Conservation (phyloP, 2,888 invertebrate genomes). For the Mesorhabditis spiculigera region DNA sequence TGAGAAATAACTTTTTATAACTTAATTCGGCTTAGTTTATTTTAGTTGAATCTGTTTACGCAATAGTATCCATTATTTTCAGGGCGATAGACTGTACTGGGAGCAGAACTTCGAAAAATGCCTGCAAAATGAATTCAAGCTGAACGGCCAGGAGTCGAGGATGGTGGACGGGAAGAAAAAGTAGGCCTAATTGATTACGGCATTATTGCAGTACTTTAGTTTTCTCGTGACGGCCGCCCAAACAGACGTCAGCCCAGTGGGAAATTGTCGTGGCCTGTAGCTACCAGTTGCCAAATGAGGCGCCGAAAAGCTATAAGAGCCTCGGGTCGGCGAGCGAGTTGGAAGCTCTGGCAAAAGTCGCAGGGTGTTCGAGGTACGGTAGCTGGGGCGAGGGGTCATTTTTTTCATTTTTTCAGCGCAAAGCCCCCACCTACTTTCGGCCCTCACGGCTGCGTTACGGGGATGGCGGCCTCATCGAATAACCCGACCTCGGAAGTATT, state of each 20-base stretch:
- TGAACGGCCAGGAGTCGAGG: not conserved
- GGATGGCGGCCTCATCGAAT: slow-evolving; percentile 69
- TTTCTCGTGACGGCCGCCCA: slow-evolving; percentile 80
- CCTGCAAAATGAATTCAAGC: slow-evolving; percentile 10
- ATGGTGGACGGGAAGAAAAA: not conserved
- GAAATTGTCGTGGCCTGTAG: slow-evolving; percentile 91
- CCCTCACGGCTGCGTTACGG: slow-evolving; percentile 62
- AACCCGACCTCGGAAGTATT: slow-evolving; percentile 65
- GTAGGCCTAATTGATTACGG: no score
- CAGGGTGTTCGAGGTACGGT: slow-evolving; percentile 44
- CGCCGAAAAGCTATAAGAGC: slow-evolving; percentile 6
- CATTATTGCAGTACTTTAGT: no score
- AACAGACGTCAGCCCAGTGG: slow-evolving; percentile 83
- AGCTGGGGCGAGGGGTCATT: no score
- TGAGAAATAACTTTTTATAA: slow-evolving; percentile 64
- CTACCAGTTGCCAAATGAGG: slow-evolving; percentile 65
- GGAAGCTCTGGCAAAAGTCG: slow-evolving; percentile 41
- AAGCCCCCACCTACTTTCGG: slow-evolving; percentile 91
- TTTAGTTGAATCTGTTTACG: slow-evolving; percentile 57
- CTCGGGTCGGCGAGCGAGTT: not conserved
- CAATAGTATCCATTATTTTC: slow-evolving; percentile 2
- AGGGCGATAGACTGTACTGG: slow-evolving; percentile 13
- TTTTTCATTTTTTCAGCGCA: slow-evolving; percentile 70
- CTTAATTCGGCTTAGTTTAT: slow-evolving; percentile 57
- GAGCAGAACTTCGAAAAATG: slow-evolving; percentile 7